Evolutionary conservation across 2,797 vertebrate species (phyloP), one percentile per base, ranked within the genome.

Genomic region (Dromococcyx pavoninus): DNA sequence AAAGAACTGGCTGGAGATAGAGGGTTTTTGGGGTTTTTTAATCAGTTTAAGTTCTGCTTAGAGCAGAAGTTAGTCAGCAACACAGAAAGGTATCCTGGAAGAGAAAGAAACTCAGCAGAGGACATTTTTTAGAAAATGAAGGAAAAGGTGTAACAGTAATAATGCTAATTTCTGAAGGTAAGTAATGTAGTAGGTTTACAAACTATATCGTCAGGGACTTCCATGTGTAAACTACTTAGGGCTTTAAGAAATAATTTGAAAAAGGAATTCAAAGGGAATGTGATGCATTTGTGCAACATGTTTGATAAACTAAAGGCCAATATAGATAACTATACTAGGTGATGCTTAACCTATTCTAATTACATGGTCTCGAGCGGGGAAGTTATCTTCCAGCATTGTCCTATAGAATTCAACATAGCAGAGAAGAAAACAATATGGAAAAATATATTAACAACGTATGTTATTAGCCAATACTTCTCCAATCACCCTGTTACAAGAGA

Each of bases 11-110:
- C 15, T 88, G 76, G 33, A 88, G 64, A 93, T 57, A 41, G 9
- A 71, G 7, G 1, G 1, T 3, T 44, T 85, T 53, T 28, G 16
- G 27, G 17, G 3, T 43, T 83, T 72, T 75, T 44, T 50, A 23
- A 41, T 41, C 67, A 41, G 65, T 90, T 93, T 28, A 85, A 92
- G 62, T 87, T 93, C 56, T 91, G 53, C 56, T 92, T 67, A 78
- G 75, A 67, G 25, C 32, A 86, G 66, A 82, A 74, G 57, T 19
- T 85, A 48, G 69, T 35, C 33, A 95, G 60, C 27, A 96, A 81
- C 13, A 9, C 39, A 83, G 74, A 78, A 72, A 78, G 58, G 33
- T 13, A 44, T 23, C 41, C 65, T 60, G 25, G 33, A 67, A 74
- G 25, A 75, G 14, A 83, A 77, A 77, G 62, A 91, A 88, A 73